Evolutionary conservation across 2,888 invertebrate species (phyloP), one percentile per base, ranked within the genome.

Genomic region (Hybos culiciformis): DNA sequence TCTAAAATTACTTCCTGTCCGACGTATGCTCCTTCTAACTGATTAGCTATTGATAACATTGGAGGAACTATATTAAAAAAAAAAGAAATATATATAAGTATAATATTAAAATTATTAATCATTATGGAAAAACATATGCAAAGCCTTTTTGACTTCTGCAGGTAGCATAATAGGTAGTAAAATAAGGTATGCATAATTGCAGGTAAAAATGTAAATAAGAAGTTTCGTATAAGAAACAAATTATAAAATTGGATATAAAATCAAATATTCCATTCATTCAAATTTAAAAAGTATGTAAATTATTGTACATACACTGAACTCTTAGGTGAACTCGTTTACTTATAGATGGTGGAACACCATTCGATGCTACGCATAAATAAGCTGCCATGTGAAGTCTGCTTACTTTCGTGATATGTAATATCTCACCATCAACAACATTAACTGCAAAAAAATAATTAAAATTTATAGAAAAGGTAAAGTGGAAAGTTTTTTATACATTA

Each of bases 1-100:
- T 87, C 88, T 50, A 91, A 69, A 34, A 82, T 79, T 46, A 90
- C 86, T 61, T 90, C 85, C 67, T 90, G 88, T 6, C 88, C 87
- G 49, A 86, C 68, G 65, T 88, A 86, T 45, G 88, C 90, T 34
- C 83, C 90, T 66, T 90, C 90, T 62, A 91, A 73, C 68, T 91
- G 91, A 69, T 90, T 90, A 41, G 90, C 86, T 61, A 92, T 91
- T 53, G 88, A 86, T 60, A 92, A 72, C 90, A 91, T 90, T 46
- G 91, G 91, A 26, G 90, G 90, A 75, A 92, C 91, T 91, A 70
- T 39, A 52, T 51, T 45, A 48, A n/a, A 29, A 29, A 29, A n/a
- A 6, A n/a, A 8, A 29, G 12, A 26, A 29, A n/a, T n/a, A 29
- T 4, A 29, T n/a, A 29, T 9, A 23, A 23, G 23, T 5, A 23